A percentile compares a stretch with the other conserved stretches of the same genome.
Conservation (phyloP, 2,888 invertebrate species). For the Nephrotoma appendiculata region DNA sequence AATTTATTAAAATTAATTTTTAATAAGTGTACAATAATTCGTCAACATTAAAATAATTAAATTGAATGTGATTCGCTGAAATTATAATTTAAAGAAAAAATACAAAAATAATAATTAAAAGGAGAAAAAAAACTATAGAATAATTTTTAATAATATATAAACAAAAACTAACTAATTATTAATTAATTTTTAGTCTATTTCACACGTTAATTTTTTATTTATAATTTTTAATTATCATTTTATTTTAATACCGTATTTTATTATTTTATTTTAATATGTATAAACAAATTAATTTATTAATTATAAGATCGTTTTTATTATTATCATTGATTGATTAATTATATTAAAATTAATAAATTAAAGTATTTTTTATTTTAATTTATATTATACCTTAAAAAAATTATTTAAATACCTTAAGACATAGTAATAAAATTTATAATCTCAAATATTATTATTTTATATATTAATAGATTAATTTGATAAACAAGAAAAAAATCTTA, state of each 20-base stretch:
- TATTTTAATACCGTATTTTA: background rate
- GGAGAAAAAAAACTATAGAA: background rate
- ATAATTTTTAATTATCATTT: background rate
- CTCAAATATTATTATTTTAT: background rate
- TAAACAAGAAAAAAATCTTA: background rate
- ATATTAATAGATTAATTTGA: background rate
- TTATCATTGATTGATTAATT: background rate
- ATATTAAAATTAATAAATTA: background rate
- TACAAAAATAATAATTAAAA: background rate
- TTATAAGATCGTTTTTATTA: background rate
- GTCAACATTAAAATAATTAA: background rate
- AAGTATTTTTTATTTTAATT: background rate
- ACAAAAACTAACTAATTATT: background rate
- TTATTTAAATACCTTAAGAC: background rate
- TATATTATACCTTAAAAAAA: background rate
- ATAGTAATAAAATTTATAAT: background rate
- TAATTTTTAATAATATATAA: background rate
- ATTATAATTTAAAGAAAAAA: background rate
- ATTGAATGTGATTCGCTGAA: background rate
- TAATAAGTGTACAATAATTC: background rate
- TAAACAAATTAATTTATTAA: background rate
- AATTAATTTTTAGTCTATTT: background rate
- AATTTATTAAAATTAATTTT: background rate
- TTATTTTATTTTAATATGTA: background rate
- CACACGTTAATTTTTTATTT: background rate